Conservation (phyloP, 1,140 invertebrate genomes). For the Tenebrio molitor region DNA sequence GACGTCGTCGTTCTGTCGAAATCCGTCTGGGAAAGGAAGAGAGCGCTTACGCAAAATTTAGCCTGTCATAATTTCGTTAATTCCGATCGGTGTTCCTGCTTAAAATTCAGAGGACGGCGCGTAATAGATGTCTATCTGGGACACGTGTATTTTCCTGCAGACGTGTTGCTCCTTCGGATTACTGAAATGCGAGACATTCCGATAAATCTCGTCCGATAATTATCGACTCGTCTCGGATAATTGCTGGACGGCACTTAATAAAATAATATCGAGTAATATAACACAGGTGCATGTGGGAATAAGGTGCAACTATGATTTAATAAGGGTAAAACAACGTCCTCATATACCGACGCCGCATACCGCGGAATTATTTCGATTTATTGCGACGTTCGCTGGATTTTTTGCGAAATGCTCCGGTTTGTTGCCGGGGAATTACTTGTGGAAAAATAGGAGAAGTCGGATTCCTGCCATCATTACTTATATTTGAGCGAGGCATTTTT, state of each 20-base stretch:
- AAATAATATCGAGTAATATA: slow-evolving; percentile 49
- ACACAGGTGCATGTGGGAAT: slow-evolving; percentile 57
- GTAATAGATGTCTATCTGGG: background rate
- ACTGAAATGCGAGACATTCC: slow-evolving; percentile 50
- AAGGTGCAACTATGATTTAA: slow-evolving; percentile 53
- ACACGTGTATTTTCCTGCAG: slow-evolving; percentile 31
- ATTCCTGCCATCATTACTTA: slow-evolving; percentile 25
- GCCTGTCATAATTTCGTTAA: background rate
- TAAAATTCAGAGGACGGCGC: background rate
- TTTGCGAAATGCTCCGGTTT: background rate
- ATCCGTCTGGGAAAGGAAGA: slow-evolving; percentile 28
- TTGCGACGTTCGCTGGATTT: slow-evolving; percentile 1
- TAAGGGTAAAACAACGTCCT: slow-evolving; percentile 51
- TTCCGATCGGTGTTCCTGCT: background rate
- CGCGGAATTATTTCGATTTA: slow-evolving; percentile 35
- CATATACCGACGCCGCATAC: slow-evolving; percentile 45
- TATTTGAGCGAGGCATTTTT: slow-evolving; percentile 28
- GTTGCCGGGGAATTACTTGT: background rate
- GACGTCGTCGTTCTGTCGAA: slow-evolving; percentile 36
- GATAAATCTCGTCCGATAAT: slow-evolving; percentile 55
- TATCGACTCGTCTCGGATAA: slow-evolving; percentile 50
- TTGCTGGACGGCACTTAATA: slow-evolving; percentile 52
- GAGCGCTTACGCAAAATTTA: slow-evolving; percentile 22
- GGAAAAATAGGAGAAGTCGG: slow-evolving; percentile 9
- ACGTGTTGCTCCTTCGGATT: slow-evolving; percentile 8